Conservation (phyloP, 2,888 invertebrate species). For the Eledone cirrhosa region DNA sequence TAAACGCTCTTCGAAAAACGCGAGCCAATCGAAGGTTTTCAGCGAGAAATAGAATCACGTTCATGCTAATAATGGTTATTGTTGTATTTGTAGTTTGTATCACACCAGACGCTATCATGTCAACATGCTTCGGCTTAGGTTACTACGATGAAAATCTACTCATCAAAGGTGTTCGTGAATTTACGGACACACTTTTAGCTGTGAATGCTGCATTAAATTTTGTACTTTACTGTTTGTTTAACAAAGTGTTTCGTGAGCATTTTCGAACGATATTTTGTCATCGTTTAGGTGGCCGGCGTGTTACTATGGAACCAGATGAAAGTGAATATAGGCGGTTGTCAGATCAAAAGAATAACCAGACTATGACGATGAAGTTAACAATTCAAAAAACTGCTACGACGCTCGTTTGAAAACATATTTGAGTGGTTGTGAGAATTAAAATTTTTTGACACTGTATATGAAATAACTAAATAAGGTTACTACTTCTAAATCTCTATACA, state of each 20-base stretch:
- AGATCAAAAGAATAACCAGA: slow-evolving; percentile 32
- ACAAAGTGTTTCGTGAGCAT: slow-evolving; percentile 54
- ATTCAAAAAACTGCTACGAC: slow-evolving; percentile 17
- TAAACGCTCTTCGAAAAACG: slow-evolving; percentile 47
- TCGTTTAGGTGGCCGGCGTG: slow-evolving; percentile 3
- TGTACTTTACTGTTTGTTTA: slow-evolving; percentile 55
- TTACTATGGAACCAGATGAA: slow-evolving; percentile 40
- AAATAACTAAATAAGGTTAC: no score
- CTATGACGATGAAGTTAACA: slow-evolving; percentile 7
- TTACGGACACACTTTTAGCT: slow-evolving; percentile 56
- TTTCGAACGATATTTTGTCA: slow-evolving; percentile 41
- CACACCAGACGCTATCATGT: slow-evolving; percentile 60
- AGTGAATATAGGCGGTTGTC: slow-evolving; percentile 42
- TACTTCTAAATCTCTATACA: no score
- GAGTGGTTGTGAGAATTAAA: no score
- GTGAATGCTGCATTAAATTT: slow-evolving; percentile 60
- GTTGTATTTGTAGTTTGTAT: slow-evolving; percentile 59
- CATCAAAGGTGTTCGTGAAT: slow-evolving; percentile 56
- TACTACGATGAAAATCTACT: slow-evolving; percentile 53
- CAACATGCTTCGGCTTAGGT: slow-evolving; percentile 54
- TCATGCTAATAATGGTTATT: slow-evolving; percentile 61
- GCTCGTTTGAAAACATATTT: background rate
- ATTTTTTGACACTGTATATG: no score
- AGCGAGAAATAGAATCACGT: slow-evolving; percentile 53
- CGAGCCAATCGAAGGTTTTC: slow-evolving; percentile 33